phyloP scores from a whole-genome alignment of 2,888 invertebrate species.

The Agrilus cyanescens region DNA sequence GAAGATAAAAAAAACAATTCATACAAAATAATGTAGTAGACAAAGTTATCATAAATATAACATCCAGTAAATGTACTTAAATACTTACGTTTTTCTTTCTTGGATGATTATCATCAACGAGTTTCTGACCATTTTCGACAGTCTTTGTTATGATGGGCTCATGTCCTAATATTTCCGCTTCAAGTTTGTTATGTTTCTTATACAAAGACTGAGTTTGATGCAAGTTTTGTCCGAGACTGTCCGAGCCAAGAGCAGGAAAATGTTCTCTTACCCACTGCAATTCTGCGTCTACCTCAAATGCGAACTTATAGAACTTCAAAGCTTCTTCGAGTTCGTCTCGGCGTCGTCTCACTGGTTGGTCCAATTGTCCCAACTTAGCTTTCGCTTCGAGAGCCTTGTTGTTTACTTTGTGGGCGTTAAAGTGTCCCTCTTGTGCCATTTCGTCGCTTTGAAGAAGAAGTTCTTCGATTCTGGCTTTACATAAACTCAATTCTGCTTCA shows the following conservation, averaged over 20 bases:
- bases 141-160: slow-evolving; percentile 75
- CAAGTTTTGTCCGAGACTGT: slow-evolving; percentile 68
- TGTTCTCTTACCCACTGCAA: slow-evolving; percentile 93
- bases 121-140: slow-evolving; percentile 60
- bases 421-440: slow-evolving; percentile 89
- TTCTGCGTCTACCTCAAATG: slow-evolving; percentile 85
- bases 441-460: slow-evolving; percentile 73
- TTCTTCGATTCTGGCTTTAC: slow-evolving; percentile 69
- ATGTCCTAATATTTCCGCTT: slow-evolving; percentile 80
- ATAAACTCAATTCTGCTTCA: slow-evolving; percentile 76
- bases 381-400: slow-evolving; percentile 65
- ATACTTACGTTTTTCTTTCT: slow-evolving; percentile 56
- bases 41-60: too few species aligned
- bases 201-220: slow-evolving; percentile 84
- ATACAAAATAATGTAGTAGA: too few species aligned
- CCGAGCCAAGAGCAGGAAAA: slow-evolving; percentile 64
- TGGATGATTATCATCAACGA: slow-evolving; percentile 69
- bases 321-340: slow-evolving; percentile 74
- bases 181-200: slow-evolving; percentile 90
- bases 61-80: not conserved
- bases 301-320: slow-evolving; percentile 79
- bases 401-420: slow-evolving; percentile 80
- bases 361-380: slow-evolving; percentile 55
- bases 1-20: slow-evolving; percentile 1
- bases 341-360: slow-evolving; percentile 58